Base-by-base conservation (phyloP, 2,113 vertebrate species). In the Corynorhinus townsendii region DNA sequence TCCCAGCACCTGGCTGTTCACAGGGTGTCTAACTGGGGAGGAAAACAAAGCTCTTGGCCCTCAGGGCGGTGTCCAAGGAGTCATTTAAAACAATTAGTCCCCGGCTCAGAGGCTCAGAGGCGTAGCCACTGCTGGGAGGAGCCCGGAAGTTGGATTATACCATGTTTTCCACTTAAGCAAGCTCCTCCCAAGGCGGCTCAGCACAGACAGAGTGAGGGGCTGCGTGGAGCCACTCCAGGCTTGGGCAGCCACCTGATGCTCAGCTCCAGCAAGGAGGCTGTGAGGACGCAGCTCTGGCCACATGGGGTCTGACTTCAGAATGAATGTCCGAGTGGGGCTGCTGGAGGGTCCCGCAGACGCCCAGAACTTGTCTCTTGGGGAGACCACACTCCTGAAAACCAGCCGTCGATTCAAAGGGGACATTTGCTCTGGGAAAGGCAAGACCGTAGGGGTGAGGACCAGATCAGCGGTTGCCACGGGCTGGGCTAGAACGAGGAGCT, bases 1-100 rank as follows among this genome's bases (percentile, higher is more conserved):
- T 96, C 97, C 89, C 77, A 96, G 97, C 98, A 97, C 94, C 43
- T 89, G 62, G 40, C 0, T 59, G 97, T 97, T 97, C 98, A 97
- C 88, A 80, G 94, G 83, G 93, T 89, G 68, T 93, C 86, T 40
- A 52, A 90, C 43, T 35, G 0, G 7, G 66, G 54, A 83, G 38
- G 86, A 91, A 96, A 96, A 95, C 93, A 93, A 79, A 75, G 69
- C 69, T 80, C 52, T 90, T 2, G 14, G 93, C 17, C 64, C 88
- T 40, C 38, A 8, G 80, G 28, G 80, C 17, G 3, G 56, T 26
- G 35, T 35, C 56, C 43, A n/a, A 62, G 43, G 2, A 26, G 1
- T 82, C 68, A 28, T 64, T 94, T 69, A 86, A 95, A 91, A 91
- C 49, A 95, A 95, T 82, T 77, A 86, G 93, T 76, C 68, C 90